phyloP scores from a whole-genome alignment of 2,888 invertebrate genomes.

The Thumatha senex region DNA sequence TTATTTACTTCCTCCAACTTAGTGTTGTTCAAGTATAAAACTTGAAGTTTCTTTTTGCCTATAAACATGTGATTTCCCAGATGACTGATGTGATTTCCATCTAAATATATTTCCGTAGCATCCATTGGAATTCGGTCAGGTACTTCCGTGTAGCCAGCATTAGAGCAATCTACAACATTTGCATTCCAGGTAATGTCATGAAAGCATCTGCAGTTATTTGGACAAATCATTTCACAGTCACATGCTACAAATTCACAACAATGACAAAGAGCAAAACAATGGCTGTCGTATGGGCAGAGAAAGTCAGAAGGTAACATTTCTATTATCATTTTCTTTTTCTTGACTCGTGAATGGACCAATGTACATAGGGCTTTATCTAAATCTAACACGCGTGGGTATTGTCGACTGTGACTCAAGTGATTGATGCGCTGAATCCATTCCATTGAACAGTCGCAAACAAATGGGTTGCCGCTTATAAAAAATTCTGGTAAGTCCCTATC shows the following conservation, averaged over 20 bases:
- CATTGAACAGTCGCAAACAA: conserved; percentile 94
- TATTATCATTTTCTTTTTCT: conserved; percentile 88
- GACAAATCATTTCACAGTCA: conserved; percentile 96
- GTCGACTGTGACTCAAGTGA: conserved; percentile 88
- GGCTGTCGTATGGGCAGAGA: conserved; percentile 90
- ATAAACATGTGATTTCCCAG: conserved; percentile 93
- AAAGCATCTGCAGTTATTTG: conserved; percentile 92
- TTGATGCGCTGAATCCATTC: conserved; percentile 93
- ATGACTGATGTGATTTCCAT: conserved; percentile 90
- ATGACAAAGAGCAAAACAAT: conserved; percentile 94
- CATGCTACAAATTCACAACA: conserved; percentile 95
- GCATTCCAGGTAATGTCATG: conserved; percentile 93
- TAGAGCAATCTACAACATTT: conserved; percentile 92
- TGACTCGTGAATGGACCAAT: conserved; percentile 86
- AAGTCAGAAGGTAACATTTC: conserved; percentile 90
- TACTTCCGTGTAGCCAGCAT: conserved; percentile 87
- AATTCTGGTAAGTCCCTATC: conserved; percentile 90
- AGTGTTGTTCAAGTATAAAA: conserved; percentile 90
- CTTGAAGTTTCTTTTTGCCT: conserved; percentile 91
- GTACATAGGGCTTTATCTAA: conserved; percentile 90
- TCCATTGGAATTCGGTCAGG: conserved; percentile 94
- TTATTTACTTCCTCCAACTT: conserved; percentile 90
- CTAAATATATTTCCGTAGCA: conserved; percentile 93
- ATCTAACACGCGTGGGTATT: conserved; percentile 91
- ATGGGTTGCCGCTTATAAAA: conserved; percentile 92